Evolutionary conservation across 1,140 invertebrate genomes (phyloP).

Genomic region (Orius laevigatus): DNA sequence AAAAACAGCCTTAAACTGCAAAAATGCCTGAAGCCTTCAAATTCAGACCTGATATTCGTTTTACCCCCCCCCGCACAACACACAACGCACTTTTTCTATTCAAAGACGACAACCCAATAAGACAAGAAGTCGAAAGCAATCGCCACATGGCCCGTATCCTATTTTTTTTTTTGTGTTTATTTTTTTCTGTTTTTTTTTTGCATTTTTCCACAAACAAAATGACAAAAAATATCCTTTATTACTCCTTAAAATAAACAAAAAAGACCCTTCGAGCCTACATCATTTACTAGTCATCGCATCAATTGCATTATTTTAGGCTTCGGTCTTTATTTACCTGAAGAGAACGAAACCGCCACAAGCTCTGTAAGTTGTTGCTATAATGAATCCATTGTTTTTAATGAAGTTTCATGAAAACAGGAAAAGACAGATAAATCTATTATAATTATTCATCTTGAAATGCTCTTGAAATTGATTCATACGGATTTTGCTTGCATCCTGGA

Average conservation of each 20-base stretch:
- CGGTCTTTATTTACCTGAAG: slow-evolving; percentile 12
- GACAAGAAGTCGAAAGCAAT: slow-evolving; percentile 14
- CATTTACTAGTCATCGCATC: slow-evolving; percentile 13
- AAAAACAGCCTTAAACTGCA: not conserved
- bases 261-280: slow-evolving; percentile 15
- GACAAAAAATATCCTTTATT: no score
- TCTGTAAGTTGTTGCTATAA: not conserved
- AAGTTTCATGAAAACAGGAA: slow-evolving; percentile 7
- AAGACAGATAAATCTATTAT: slow-evolving; percentile 14
- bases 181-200: not conserved
- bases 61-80: not conserved
- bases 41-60: no score
- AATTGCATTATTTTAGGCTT: slow-evolving; percentile 15
- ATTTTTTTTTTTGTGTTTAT: not conserved
- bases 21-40: slow-evolving; percentile 11
- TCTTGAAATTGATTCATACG: slow-evolving; percentile 14
- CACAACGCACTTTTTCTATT: slow-evolving; percentile 13
- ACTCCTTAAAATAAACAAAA: not conserved
- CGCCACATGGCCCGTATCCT: slow-evolving; percentile 16
- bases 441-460: slow-evolving; percentile 17
- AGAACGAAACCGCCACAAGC: slow-evolving; percentile 5
- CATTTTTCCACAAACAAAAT: slow-evolving; percentile 2
- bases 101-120: slow-evolving; percentile 13
- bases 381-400: not conserved
- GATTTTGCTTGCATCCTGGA: slow-evolving; percentile 14